Conservation (phyloP, 2,113 vertebrate species). For the Macaca mulatta region DNA sequence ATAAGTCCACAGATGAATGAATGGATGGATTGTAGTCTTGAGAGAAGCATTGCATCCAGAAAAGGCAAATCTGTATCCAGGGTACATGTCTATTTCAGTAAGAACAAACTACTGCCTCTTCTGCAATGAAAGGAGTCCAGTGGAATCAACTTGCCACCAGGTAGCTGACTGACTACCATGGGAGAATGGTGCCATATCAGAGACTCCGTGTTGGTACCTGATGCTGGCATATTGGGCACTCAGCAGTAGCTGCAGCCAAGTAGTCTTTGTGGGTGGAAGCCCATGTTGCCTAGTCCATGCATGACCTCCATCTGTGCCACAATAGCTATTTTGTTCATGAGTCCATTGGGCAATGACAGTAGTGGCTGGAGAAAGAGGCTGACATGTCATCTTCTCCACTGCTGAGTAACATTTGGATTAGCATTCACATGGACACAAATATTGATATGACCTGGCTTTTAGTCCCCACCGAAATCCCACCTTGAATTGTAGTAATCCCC, state of each 20-base stretch:
- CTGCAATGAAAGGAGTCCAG: background rate
- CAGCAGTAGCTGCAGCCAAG: background rate
- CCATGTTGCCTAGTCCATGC: background rate
- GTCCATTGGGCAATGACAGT: background rate
- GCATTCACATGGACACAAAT: background rate
- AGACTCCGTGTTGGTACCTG: background rate
- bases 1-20: background rate
- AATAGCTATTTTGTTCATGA: background rate
- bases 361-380: background rate
- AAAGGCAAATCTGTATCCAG: background rate
- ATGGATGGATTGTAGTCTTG: background rate
- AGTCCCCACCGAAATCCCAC: too few species aligned
- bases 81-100: background rate
- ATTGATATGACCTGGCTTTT: background rate
- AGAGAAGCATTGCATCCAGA: background rate
- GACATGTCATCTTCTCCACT: background rate
- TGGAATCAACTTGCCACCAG: background rate
- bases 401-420: background rate
- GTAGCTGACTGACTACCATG: background rate
- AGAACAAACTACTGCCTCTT: background rate
- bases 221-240: background rate
- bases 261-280: background rate
- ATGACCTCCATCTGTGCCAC: background rate
- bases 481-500: too few species aligned
- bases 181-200: background rate